Percentiles rank a stretch among this genome's conserved stretches.
phyloP scores from a whole-genome alignment of 2,888 invertebrate genomes.

The Bombylius major region DNA sequence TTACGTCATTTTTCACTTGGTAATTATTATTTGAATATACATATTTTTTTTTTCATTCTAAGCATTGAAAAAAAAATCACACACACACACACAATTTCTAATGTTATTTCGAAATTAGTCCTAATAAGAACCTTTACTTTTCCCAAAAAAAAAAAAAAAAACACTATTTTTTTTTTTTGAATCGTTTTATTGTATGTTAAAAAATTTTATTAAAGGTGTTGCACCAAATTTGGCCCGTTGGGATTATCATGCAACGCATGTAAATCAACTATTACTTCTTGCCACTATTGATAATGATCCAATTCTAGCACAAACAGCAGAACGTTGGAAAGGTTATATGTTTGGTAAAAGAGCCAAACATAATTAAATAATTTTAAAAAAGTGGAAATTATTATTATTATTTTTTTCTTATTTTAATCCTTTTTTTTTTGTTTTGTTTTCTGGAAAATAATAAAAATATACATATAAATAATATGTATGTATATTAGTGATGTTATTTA shows the following conservation, averaged over 20 bases:
- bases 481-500: too few species aligned
- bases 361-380: slow-evolving; percentile 49
- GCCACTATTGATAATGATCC: slow-evolving; percentile 76
- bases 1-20: slow-evolving; percentile 83
- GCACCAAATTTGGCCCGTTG: slow-evolving; percentile 92
- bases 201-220: slow-evolving; percentile 33
- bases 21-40: slow-evolving; percentile 5
- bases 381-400: background rate
- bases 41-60: background rate
- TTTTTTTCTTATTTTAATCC: background rate
- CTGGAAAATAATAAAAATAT: too few species aligned
- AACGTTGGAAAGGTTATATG: slow-evolving; percentile 92
- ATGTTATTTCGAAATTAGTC: too few species aligned
- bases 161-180: background rate
- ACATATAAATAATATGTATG: too few species aligned
- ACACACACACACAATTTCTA: too few species aligned
- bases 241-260: slow-evolving; percentile 98
- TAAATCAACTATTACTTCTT: slow-evolving; percentile 84
- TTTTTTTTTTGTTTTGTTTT: too few species aligned
- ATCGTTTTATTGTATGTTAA: background rate
- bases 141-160: too few species aligned
- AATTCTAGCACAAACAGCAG: slow-evolving; percentile 69
- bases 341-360: slow-evolving; percentile 87
- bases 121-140: too few species aligned
- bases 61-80: too few species aligned